phyloP scores from a whole-genome alignment of 2,888 invertebrate species.

The Xestia c-nigrum region DNA sequence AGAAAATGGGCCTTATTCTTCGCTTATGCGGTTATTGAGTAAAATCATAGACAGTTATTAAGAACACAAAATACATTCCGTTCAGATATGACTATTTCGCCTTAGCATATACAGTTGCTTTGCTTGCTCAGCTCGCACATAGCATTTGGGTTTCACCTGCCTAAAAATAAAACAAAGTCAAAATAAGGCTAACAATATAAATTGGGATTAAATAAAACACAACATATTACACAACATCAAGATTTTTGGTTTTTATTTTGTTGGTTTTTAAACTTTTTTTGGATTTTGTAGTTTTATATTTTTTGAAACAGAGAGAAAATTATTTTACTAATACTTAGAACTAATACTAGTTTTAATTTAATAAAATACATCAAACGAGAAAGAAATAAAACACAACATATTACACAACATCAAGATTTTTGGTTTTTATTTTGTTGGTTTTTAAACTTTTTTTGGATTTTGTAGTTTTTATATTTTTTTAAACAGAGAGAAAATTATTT shows the following conservation, averaged over 20 bases:
- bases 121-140: neutral
- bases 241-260: slow-evolving; percentile 23
- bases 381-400: slow-evolving; percentile 17
- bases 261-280: slow-evolving; percentile 16
- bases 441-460: slow-evolving; percentile 17
- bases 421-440: slow-evolving; percentile 21
- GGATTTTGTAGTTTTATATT: neutral
- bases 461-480: neutral
- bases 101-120: neutral
- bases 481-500: no score
- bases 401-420: neutral
- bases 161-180: neutral
- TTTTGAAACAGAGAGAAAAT: neutral
- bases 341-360: neutral
- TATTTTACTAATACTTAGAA: neutral
- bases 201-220: slow-evolving; percentile 32
- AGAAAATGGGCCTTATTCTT: neutral
- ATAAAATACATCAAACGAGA: neutral
- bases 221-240: neutral
- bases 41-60: neutral
- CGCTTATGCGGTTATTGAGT: neutral
- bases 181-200: no score
- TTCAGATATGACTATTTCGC: neutral
- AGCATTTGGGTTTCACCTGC: neutral
- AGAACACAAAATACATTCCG: no score